phyloP scores from a whole-genome alignment of 2,113 vertebrate genomes.

The Odontophorus gujanensis region DNA sequence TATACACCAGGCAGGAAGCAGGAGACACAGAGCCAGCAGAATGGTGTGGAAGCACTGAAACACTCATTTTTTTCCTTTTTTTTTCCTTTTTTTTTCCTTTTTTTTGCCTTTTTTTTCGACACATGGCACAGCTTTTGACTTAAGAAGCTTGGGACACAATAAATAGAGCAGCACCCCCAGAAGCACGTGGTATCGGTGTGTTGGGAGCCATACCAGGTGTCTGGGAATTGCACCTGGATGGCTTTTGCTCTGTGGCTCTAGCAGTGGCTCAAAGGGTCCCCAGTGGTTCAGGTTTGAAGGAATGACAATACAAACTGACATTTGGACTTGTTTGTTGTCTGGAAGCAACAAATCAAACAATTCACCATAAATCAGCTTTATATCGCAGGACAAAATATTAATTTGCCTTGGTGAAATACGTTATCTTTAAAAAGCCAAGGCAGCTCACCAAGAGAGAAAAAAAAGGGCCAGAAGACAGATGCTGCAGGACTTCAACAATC shows the following conservation, averaged over 20 bases:
- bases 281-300: background rate
- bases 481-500: background rate
- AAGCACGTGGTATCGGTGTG: rapidly evolving
- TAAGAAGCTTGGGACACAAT: background rate
- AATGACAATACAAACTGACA: background rate
- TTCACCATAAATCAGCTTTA: background rate
- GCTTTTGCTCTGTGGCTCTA: background rate
- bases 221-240: background rate
- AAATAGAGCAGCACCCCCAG: background rate
- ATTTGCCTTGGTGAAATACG: background rate
- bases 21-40: background rate
- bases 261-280: background rate
- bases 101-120: background rate
- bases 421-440: background rate
- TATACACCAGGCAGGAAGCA: background rate
- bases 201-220: background rate
- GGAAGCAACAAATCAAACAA: background rate
- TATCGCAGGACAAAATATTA: background rate
- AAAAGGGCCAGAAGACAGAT: background rate
- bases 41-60: background rate
- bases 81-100: background rate
- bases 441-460: background rate
- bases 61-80: background rate
- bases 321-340: background rate
- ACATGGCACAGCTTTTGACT: background rate